Conservation (phyloP, 2,888 invertebrate genomes). For the Eupithecia inturbata region DNA sequence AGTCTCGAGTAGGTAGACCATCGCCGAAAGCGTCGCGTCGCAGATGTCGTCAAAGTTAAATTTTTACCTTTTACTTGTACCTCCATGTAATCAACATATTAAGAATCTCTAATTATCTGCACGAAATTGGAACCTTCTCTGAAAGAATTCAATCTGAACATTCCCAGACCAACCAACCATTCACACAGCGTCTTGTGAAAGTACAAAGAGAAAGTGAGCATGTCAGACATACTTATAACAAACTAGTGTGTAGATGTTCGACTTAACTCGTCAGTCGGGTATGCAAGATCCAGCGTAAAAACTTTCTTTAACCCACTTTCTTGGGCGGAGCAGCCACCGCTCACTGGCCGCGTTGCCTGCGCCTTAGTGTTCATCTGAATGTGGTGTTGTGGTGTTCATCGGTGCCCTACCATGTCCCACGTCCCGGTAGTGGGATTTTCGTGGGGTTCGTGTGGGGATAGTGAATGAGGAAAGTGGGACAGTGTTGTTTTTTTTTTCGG, state of each 20-base stretch:
- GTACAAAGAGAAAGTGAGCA: conserved; percentile 84
- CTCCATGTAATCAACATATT: background rate
- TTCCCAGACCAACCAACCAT: conserved; percentile 70
- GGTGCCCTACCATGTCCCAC: conserved; percentile 81
- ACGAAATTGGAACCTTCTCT: background rate
- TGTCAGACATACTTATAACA: conserved; percentile 62
- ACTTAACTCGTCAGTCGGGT: conserved; percentile 64
- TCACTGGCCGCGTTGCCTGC: conserved; percentile 59
- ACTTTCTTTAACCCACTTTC: conserved; percentile 85
- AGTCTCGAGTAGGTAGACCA: too few species aligned
- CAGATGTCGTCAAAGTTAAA: background rate
- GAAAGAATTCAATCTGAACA: conserved; percentile 28
- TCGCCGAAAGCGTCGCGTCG: too few species aligned
- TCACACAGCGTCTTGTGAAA: conserved; percentile 80
- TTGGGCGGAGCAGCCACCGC: conserved; percentile 62
- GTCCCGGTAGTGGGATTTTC: conserved; percentile 71
- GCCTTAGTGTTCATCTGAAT: conserved; percentile 75
- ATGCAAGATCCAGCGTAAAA: conserved; percentile 64
- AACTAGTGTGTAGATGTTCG: conserved; percentile 64
- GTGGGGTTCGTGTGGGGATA: conserved; percentile 67
- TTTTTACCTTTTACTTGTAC: background rate
- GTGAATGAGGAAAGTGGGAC: conserved; percentile 71
- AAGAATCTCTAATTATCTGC: background rate
- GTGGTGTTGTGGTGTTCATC: conserved; percentile 74
- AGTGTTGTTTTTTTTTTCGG: conserved; percentile 50